Evolutionary conservation across 2,888 invertebrate genomes (phyloP).

Genomic region (Dynastes grantii): DNA sequence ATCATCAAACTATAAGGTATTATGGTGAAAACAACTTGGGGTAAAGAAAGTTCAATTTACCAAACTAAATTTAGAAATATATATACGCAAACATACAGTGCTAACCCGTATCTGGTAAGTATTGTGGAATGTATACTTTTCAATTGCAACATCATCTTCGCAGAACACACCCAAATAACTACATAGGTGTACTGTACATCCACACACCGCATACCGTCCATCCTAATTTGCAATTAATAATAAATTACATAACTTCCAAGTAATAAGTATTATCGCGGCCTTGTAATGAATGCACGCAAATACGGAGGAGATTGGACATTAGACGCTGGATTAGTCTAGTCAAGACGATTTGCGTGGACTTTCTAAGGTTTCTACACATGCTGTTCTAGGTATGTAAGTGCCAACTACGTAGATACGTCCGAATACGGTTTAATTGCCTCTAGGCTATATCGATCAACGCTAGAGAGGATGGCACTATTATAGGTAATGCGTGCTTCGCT

Average conservation of each 20-base stretch:
- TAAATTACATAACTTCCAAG: conserved; percentile 10
- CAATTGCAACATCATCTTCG: too few relatives aligned
- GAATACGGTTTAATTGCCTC: conserved; percentile 11
- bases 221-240: conserved; percentile 20
- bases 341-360: neutral
- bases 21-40: too few relatives aligned
- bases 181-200: neutral
- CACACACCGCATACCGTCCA: conserved; percentile 2
- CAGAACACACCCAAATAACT: too few relatives aligned
- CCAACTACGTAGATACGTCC: neutral
- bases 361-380: neutral
- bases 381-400: neutral
- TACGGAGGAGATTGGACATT: neutral
- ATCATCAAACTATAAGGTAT: too few relatives aligned
- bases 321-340: neutral
- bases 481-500: neutral
- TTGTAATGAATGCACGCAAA: conserved; percentile 6
- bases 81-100: too few relatives aligned
- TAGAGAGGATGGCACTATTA: conserved; percentile 8
- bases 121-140: too few relatives aligned
- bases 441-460: neutral
- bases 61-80: too few relatives aligned
- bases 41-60: too few relatives aligned
- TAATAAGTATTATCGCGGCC: conserved; percentile 3
- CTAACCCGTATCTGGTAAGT: too few relatives aligned